Conservation (phyloP, 2,797 vertebrate genomes). For the Tauraco hartlaubi region DNA sequence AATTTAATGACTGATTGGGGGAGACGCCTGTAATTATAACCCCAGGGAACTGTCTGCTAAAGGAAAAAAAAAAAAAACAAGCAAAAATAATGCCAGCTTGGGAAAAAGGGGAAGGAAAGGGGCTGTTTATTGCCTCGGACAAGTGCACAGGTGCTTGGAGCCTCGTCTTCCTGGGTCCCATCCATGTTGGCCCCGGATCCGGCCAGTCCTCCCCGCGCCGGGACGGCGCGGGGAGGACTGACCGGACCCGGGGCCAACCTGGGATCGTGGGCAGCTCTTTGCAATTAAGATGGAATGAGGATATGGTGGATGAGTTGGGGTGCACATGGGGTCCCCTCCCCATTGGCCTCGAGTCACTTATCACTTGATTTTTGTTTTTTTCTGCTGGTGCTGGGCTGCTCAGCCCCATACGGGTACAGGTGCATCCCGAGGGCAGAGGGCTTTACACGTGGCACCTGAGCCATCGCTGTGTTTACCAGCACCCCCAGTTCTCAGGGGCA, state of each 20-base stretch:
- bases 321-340: no score
- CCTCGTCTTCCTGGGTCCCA: no score
- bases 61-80: background rate
- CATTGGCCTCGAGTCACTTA: no score
- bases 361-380: no score
- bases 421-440: background rate
- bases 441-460: background rate
- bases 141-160: background rate
- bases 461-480: background rate
- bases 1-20: background rate
- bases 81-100: background rate
- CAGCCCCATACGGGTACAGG: accelerated
- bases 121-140: background rate
- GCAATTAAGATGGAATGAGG: no score
- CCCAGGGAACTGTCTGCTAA: background rate
- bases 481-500: background rate
- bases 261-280: no score
- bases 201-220: no score
- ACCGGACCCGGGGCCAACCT: no score
- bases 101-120: background rate
- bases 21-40: accelerated
- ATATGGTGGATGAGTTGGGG: no score
- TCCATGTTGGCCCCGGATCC: no score
- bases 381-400: no score
- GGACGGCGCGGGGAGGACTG: no score